Evolutionary conservation across 2,797 vertebrate genomes (phyloP).

Genomic region (Manis pentadactyla): DNA sequence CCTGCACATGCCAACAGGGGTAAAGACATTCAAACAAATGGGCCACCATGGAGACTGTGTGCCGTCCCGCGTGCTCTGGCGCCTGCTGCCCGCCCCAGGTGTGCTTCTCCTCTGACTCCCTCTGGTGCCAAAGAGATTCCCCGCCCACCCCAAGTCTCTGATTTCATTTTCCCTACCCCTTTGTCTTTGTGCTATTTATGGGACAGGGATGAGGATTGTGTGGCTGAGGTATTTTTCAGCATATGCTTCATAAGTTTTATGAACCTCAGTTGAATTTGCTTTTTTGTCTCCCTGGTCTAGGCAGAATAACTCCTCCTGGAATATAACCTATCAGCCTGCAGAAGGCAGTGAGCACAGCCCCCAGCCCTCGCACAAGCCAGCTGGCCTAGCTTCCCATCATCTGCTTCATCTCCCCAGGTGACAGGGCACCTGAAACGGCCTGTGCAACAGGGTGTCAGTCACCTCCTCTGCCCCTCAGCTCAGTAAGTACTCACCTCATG

Average conservation of each 20-base stretch:
- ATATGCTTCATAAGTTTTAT: conserved; percentile 73
- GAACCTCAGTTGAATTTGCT: conserved; percentile 61
- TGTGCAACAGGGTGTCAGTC: background rate
- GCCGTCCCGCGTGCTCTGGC: background rate
- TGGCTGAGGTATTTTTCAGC: conserved; percentile 13
- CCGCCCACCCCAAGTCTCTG: background rate
- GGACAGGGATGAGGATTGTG: background rate
- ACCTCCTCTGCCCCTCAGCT: background rate
- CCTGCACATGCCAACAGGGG: background rate
- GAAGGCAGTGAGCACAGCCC: background rate
- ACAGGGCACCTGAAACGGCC: background rate
- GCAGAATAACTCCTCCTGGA: background rate
- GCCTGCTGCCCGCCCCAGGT: background rate
- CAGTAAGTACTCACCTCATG: background rate
- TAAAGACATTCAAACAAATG: background rate
- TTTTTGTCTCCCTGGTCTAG: conserved; percentile 27
- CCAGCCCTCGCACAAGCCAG: background rate
- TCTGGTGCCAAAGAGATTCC: background rate
- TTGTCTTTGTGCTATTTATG: conserved; percentile 70
- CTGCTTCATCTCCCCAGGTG: background rate
- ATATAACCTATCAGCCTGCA: background rate
- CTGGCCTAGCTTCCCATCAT: background rate
- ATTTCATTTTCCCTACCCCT: conserved; percentile 32
- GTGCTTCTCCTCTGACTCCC: background rate
- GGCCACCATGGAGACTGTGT: background rate